Conservation (phyloP, 2,113 vertebrate genomes). For the Phoenicopterus ruber region DNA sequence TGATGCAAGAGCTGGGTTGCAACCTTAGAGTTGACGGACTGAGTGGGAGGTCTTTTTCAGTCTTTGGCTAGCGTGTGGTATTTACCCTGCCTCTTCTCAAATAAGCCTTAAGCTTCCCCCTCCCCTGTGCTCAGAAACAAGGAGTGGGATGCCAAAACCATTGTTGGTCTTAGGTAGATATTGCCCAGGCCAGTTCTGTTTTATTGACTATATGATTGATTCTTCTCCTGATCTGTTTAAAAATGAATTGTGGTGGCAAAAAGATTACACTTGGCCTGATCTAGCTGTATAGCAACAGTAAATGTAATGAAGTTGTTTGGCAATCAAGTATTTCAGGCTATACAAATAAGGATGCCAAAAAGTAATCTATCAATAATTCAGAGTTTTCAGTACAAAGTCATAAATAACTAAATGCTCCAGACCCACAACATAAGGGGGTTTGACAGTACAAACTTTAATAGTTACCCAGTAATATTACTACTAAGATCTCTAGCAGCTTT, state of each 20-base stretch:
- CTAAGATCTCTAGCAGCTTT: neutral
- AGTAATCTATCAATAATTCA: neutral
- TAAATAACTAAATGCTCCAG: neutral
- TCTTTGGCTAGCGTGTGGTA: too few species aligned
- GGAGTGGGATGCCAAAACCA: neutral
- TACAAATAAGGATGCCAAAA: neutral
- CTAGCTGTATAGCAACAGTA: neutral
- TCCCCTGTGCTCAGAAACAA: neutral
- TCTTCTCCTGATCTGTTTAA: neutral
- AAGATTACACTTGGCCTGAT: neutral
- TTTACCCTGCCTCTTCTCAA: neutral
- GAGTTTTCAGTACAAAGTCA: neutral
- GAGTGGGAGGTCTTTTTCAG: neutral
- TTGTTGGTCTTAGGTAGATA: accelerated
- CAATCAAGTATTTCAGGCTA: neutral
- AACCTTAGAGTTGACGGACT: neutral
- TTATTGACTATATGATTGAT: neutral
- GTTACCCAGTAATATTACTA: neutral
- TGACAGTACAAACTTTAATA: neutral
- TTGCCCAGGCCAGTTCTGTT: neutral
- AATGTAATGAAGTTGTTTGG: neutral
- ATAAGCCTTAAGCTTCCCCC: neutral
- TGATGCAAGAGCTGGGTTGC: neutral
- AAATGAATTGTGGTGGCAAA: neutral
- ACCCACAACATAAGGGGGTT: neutral